Evolutionary conservation across 2,888 invertebrate species (phyloP).

Genomic region (Apodemia duryi): DNA sequence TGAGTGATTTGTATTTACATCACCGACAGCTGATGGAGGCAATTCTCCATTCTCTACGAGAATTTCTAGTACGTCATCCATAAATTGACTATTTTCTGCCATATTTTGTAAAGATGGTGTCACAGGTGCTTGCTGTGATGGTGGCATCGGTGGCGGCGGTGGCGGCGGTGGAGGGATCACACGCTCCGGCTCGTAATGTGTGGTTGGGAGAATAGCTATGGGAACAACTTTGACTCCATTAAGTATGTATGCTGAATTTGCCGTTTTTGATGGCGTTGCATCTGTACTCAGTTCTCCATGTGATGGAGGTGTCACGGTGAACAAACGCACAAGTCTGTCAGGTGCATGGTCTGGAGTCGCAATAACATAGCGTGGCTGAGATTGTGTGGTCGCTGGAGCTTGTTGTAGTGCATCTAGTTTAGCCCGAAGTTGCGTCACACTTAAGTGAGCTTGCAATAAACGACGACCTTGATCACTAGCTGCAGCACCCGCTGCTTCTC

Average conservation of each 20-base stretch:
- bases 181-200: constrained; percentile 63
- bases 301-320: constrained; percentile 52
- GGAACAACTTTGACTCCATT: constrained; percentile 80
- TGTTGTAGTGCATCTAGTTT: constrained; percentile 75
- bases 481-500: constrained; percentile 75
- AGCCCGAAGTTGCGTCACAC: constrained; percentile 76
- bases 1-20: constrained; percentile 76
- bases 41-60: constrained; percentile 95
- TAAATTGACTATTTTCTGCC: constrained; percentile 83
- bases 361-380: constrained; percentile 62
- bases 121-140: constrained; percentile 42
- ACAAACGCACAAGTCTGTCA: constrained; percentile 54
- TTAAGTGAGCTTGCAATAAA: constrained; percentile 82
- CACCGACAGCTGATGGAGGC: constrained; percentile 90
- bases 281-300: constrained; percentile 34
- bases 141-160: constrained; percentile 52
- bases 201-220: constrained; percentile 66
- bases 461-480: constrained; percentile 67
- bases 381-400: constrained; percentile 44
- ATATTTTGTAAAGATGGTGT: constrained; percentile 44
- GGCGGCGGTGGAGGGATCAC: constrained; percentile 51
- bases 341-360: constrained; percentile 48
- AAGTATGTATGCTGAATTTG: constrained; percentile 80
- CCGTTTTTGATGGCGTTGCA: constrained; percentile 40
- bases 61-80: constrained; percentile 96